Evolutionary conservation across 2,797 vertebrate genomes (phyloP), one percentile per base, ranked within the genome.

Genomic region (Hozukius guyotensis): DNA sequence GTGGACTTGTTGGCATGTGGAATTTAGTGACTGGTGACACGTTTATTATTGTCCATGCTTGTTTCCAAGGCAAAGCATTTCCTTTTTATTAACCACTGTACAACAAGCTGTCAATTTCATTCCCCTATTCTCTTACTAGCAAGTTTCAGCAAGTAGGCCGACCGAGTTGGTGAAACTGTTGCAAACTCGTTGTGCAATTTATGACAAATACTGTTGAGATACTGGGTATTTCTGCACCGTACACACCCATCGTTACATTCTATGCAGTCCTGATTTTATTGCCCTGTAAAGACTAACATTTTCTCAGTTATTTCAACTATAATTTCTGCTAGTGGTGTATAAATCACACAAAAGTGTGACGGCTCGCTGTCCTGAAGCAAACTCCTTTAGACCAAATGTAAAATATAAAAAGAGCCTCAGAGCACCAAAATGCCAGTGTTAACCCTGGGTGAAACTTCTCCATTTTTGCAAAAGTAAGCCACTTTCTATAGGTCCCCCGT

Each of bases 111-210:
- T 11, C 20, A 38, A 6, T 53, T 78, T 63, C 8, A 57, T 60
- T 77, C 14, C 63, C 59, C 31, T 60, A 8, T 2, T 2, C 62
- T 73, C 22, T 2, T n/a, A 14, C 31, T 18, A 36, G 70, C 87
- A 86, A 69, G 83, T 92, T 87, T 52, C 42, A 88, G 75, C 87
- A 83, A 77, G 75, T 65, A 25, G 42, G 32, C 68, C 12, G n/a
- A 12, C 69, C 20, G 6, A 56, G 27, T 83, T 9, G 14, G 55
- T 36, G 46, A 32, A 90, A 60, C 42, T 74, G 27, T 84, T 81
- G 71, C 72, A 72, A 76, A 72, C 74, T 77, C 38, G 46, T 92
- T 92, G 68, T 63, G 82, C 36, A 90, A 90, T 79, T 72, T 49
- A 6, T 89, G 64, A 75, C 25, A 72, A 71, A 85, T 66, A 31